Evolutionary conservation across 2,113 vertebrate species (phyloP), one percentile per base, ranked within the genome.

Genomic region (Rhabdomys dilectus): DNA sequence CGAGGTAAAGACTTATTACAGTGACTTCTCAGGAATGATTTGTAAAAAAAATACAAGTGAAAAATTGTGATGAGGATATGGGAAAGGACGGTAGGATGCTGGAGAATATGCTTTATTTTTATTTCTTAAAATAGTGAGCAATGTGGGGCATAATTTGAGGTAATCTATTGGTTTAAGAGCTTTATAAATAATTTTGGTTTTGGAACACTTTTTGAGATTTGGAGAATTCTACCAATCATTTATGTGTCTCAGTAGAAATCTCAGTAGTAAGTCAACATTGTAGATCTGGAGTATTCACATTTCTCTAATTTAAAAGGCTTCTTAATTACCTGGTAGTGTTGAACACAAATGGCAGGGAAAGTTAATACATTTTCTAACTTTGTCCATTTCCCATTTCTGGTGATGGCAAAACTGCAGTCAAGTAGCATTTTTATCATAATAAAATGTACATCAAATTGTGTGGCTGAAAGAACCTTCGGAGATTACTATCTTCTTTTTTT

Each of bases 401-500:
- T 87, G 66, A 87, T 93, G 48, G 82, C 26, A 88, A 88, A 73
- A 53, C 22, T 80, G 2, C 21, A 94, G 92, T 94, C 91, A 95
- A 96, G 36, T 24, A 89, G 48, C 39, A 77, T 93, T 92, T 89
- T 95, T 94, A 70, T 92, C 96, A 80, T 48, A 89, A 96, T 86
- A 89, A 96, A 96, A 87, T 92, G 6, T 91, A 15, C 66, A 91
- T 80, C 16, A 7, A 91, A 94, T 78, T 89, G 89, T 62, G 93
- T 4, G 0, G 2, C 15, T 78, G 16, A 92, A 96, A 93, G 19
- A 91, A 95, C 39, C 58, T 96, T 88, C 3, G 76, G 39, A 89
- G 89, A 94, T 60, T 93, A 93, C 89, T 91, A 53, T 36, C 58
- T 2, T 89, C 7, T 68, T 92, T 89, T 87, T 96, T 76, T 91